Evolutionary conservation across 2,113 vertebrate genomes (phyloP), one percentile per base, ranked within the genome.

Genomic region (Trematomus loennbergii): DNA sequence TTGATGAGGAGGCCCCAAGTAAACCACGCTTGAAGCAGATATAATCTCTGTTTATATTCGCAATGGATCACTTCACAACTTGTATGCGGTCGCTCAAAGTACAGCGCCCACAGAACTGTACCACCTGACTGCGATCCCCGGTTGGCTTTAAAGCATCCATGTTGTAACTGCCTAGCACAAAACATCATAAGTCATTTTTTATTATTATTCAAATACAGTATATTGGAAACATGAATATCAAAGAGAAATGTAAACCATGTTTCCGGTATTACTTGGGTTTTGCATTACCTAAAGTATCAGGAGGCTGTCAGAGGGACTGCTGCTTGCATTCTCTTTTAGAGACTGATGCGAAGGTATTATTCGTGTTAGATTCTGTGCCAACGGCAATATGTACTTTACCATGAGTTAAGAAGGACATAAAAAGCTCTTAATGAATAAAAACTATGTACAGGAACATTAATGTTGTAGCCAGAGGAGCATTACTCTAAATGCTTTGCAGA

Each of bases 381-480:
- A 18, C 11, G 15, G 22, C 33, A 16, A 13, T 43, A 48, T 11
- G 25, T 58, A 59, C 4, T n/a, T 9, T 17, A n/a, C 17, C 61
- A 66, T 22, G 5, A 65, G 18, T 49, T 11, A 73, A 40, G 7
- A 10, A 33, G 57, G 49, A 48, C 45, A 80, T 17, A 49, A 53
- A 74, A 68, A 58, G 9, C 49, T 49, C 20, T 20, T 9, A 9
- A 48, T 70, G 13, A 49, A 63, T 40, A 18, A 48, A 58, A 74
- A 29, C 16, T 6, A 7, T 17, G 5, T 54, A 76, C 1, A n/a
- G 53, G 8, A 29, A 50, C 40, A 62, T 62, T 11, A 9, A 36
- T 49, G n/a, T 22, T 57, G 58, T 7, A 22, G 29, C 1, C 3
- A 11, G 12, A 48, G 45, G 61, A 5, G 43, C 15, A 43, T 43